A percentile compares a stretch with the other conserved stretches of the same genome.
Evolutionary conservation across 2,113 vertebrate genomes (phyloP).

Genomic region (Ictalurus furcatus): DNA sequence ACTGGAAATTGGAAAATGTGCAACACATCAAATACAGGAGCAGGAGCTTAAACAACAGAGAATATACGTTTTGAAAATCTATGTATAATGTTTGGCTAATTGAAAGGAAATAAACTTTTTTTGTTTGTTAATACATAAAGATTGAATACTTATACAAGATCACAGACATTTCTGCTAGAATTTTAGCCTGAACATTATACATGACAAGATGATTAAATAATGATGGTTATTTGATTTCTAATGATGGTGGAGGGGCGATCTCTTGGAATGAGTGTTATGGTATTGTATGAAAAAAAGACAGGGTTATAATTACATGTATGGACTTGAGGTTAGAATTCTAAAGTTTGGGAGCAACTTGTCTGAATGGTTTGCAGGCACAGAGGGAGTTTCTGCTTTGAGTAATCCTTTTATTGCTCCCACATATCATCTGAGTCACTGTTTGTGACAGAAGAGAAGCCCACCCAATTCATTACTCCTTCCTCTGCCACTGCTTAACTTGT

Average conservation of each 20-base stretch:
- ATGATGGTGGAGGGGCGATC: background rate
- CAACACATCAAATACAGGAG: background rate
- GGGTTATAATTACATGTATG: background rate
- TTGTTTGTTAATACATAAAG: background rate
- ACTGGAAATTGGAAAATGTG: background rate
- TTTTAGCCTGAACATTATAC: background rate
- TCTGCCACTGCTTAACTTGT: conserved; percentile 10
- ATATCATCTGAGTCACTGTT: conserved; percentile 31
- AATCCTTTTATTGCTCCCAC: conserved; percentile 25
- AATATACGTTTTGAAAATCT: background rate
- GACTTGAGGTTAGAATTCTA: background rate
- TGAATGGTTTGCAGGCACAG: background rate
- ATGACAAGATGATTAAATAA: background rate
- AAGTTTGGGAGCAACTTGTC: background rate
- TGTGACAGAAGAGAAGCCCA: conserved; percentile 26
- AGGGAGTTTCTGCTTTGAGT: conserved; percentile 14
- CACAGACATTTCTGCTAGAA: background rate
- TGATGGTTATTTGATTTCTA: background rate
- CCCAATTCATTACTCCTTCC: conserved; percentile 28
- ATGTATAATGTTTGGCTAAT: background rate
- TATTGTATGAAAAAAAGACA: background rate
- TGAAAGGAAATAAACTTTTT: background rate
- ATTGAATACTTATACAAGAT: background rate
- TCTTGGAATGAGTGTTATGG: background rate
- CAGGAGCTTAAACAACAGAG: background rate